Evolutionary conservation across 2,113 vertebrate species (phyloP).

Genomic region (Sceloporus tristichus): DNA sequence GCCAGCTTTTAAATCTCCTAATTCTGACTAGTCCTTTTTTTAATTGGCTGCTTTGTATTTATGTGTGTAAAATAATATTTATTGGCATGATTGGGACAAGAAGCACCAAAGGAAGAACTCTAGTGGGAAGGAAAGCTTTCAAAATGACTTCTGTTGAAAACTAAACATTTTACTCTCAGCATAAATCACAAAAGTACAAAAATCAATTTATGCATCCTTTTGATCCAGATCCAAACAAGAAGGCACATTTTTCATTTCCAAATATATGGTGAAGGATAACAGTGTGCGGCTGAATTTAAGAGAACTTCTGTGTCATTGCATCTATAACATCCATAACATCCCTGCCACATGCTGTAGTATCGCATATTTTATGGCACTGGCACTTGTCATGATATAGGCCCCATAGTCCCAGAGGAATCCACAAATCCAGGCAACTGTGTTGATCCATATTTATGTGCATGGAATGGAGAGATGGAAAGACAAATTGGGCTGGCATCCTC

Average conservation of each 20-base stretch:
- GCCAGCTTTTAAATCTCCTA: background rate
- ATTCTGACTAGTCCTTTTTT: background rate
- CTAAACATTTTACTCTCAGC: background rate
- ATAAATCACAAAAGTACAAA: too few relatives aligned
- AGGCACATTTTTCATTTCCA: background rate
- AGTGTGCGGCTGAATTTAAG: background rate
- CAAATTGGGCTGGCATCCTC: too few relatives aligned
- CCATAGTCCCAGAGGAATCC: too few relatives aligned
- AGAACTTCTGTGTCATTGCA: background rate
- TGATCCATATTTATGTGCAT: too few relatives aligned
- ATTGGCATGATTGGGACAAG: background rate
- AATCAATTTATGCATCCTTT: constrained; percentile 11
- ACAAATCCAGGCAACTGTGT: too few relatives aligned
- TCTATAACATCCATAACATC: background rate
- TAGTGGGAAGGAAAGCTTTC: background rate
- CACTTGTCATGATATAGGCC: too few relatives aligned
- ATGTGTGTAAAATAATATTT: background rate
- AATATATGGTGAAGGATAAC: background rate
- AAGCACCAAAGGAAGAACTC: too few relatives aligned
- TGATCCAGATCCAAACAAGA: background rate
- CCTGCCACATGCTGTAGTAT: background rate
- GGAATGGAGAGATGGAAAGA: too few relatives aligned
- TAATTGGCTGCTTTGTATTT: background rate
- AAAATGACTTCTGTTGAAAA: background rate
- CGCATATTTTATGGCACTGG: too few relatives aligned